Evolutionary conservation across 1,140 invertebrate genomes (phyloP).

Genomic region (Psilanteris sp.): DNA sequence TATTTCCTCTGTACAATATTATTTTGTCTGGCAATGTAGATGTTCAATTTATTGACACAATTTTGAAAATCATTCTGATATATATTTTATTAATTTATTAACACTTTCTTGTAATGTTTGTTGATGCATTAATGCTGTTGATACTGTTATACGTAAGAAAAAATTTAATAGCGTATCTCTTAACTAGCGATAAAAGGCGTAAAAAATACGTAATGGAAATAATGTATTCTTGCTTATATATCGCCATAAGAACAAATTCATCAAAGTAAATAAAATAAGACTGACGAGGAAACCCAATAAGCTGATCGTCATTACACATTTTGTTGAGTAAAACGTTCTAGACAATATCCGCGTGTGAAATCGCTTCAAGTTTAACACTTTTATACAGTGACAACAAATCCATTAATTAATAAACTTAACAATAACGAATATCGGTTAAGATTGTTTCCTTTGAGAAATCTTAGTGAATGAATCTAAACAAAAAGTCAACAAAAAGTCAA

Average conservation of each 20-base stretch:
- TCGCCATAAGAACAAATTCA: conserved; percentile 34
- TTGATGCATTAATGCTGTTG: conserved; percentile 48
- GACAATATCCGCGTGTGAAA: conserved; percentile 53
- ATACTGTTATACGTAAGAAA: conserved; percentile 46
- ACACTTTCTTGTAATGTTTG: conserved; percentile 35
- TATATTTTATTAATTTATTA: conserved; percentile 16
- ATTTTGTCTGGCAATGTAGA: too few relatives aligned
- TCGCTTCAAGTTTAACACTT: conserved; percentile 56
- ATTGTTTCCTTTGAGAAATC: too few relatives aligned
- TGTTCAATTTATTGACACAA: too few relatives aligned
- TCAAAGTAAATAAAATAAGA: conserved; percentile 57
- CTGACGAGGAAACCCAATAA: conserved; percentile 57
- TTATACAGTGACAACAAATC: conserved; percentile 45
- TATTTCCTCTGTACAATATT: too few relatives aligned
- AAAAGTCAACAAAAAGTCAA: conserved; percentile 1
- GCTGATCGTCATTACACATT: conserved; percentile 45
- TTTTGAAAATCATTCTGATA: conserved; percentile 4
- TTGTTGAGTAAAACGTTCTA: conserved; percentile 45
- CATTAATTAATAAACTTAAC: too few relatives aligned
- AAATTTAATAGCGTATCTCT: conserved; percentile 49
- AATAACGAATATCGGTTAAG: too few relatives aligned
- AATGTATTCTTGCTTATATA: conserved; percentile 44
- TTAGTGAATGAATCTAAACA: too few relatives aligned
- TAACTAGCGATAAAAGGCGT: conserved; percentile 31
- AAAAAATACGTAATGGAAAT: conserved; percentile 49